Evolutionary conservation across 2,888 invertebrate species (phyloP).

Genomic region (Euplexia lucipara): DNA sequence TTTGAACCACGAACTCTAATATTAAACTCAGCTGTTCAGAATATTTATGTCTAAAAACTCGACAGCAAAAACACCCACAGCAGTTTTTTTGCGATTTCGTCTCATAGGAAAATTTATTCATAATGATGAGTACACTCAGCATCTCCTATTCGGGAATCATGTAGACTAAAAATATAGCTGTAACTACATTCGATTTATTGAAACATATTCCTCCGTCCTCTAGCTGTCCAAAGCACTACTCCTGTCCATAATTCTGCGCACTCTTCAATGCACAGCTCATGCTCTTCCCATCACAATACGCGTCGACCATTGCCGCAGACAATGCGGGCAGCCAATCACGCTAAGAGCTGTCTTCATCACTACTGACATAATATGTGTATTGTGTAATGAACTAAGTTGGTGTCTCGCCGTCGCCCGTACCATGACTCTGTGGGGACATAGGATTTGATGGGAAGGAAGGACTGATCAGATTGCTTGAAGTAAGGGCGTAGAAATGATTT

Average conservation of each 20-base stretch:
- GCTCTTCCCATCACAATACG: constrained; percentile 18
- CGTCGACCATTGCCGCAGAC: constrained; percentile 37
- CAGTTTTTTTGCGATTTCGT: too few relatives aligned
- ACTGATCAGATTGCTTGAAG: constrained; percentile 8
- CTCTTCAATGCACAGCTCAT: constrained; percentile 7
- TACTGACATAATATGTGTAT: constrained; percentile 30
- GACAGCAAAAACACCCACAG: too few relatives aligned
- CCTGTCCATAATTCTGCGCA: background rate
- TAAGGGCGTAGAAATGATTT: background rate
- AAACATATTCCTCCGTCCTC: background rate
- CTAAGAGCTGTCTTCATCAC: constrained; percentile 58
- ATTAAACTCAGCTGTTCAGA: too few relatives aligned
- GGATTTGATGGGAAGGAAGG: background rate
- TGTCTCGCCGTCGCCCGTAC: background rate
- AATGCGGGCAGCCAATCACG: constrained; percentile 58
- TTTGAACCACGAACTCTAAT: too few relatives aligned
- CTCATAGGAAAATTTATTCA: too few relatives aligned
- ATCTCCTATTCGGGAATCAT: too few relatives aligned
- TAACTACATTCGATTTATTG: background rate
- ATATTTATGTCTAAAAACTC: too few relatives aligned
- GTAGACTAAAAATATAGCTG: too few relatives aligned
- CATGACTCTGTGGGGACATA: background rate
- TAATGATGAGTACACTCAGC: too few relatives aligned
- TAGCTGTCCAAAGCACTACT: background rate
- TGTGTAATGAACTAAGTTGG: constrained; percentile 18